phyloP scores from a whole-genome alignment of 2,113 vertebrate genomes.

The Hemibagrus wyckioides region DNA sequence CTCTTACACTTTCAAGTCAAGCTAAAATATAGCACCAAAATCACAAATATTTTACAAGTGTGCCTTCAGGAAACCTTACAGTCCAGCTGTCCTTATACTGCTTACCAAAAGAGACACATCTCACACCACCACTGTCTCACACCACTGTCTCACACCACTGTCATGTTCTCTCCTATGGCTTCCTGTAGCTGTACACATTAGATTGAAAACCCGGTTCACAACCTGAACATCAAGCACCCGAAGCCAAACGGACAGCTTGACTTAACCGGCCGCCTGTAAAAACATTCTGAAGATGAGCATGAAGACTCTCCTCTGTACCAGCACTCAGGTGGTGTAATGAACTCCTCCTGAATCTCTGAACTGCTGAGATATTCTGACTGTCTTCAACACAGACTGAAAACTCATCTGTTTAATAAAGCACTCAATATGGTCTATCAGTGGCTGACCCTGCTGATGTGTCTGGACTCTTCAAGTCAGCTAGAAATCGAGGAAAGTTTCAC shows the following conservation, averaged over 20 bases:
- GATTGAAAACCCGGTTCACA: neutral
- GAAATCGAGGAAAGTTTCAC: neutral
- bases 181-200: neutral
- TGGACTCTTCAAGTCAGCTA: neutral
- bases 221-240: neutral
- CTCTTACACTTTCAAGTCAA: too few relatives aligned
- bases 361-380: neutral
- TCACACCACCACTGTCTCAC: too few relatives aligned
- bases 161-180: neutral
- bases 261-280: neutral
- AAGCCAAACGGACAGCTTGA: neutral
- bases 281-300: neutral
- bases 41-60: neutral
- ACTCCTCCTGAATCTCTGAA: neutral
- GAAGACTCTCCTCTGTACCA: neutral
- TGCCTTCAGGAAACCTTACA: neutral
- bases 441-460: neutral
- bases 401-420: neutral
- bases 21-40: neutral
- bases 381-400: neutral
- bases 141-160: neutral
- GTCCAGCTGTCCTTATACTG: neutral
- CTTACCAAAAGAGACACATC: neutral
- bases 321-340: neutral
- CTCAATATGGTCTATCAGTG: neutral